phyloP scores from a whole-genome alignment of 2,113 vertebrate genomes.

The Argyrosomus japonicus region DNA sequence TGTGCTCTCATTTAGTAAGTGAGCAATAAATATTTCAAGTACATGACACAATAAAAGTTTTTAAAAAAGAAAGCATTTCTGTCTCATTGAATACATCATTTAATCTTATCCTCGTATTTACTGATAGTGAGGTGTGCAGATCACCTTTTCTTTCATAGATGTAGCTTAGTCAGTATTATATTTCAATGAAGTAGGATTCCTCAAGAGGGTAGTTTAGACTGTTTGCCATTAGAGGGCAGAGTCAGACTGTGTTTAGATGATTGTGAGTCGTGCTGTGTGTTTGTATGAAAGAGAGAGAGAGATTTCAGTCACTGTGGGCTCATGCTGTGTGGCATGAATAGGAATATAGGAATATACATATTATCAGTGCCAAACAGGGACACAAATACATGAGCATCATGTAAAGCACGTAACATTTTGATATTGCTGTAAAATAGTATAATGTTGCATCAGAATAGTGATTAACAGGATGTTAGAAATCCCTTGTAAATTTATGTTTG shows the following conservation, averaged over 20 bases:
- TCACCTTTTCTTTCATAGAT: too few species aligned
- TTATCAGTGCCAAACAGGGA: constrained; percentile 13
- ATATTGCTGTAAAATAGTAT: constrained; percentile 2
- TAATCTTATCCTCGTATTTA: neutral
- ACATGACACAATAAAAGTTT: neutral
- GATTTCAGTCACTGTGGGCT: constrained; percentile 9
- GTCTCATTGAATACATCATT: neutral
- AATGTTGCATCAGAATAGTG: neutral
- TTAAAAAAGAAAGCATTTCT: neutral
- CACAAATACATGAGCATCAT: neutral
- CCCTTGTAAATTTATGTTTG: neutral
- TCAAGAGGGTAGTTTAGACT: constrained; percentile 24
- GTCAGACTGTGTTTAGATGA: constrained; percentile 46
- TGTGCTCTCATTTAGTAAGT: neutral
- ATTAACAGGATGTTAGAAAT: neutral
- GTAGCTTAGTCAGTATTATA: neutral
- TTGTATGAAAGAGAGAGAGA: neutral
- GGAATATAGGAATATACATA: constrained; percentile 21
- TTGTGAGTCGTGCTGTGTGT: neutral
- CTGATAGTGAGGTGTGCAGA: too few species aligned
- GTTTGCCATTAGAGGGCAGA: constrained; percentile 74
- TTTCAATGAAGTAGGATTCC: neutral
- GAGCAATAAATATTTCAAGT: neutral
- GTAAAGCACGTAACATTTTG: neutral
- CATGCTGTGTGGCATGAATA: constrained; percentile 8